Evolutionary conservation across 1,140 invertebrate species (phyloP), one percentile per base, ranked within the genome.

Genomic region (Orius insidiosus): DNA sequence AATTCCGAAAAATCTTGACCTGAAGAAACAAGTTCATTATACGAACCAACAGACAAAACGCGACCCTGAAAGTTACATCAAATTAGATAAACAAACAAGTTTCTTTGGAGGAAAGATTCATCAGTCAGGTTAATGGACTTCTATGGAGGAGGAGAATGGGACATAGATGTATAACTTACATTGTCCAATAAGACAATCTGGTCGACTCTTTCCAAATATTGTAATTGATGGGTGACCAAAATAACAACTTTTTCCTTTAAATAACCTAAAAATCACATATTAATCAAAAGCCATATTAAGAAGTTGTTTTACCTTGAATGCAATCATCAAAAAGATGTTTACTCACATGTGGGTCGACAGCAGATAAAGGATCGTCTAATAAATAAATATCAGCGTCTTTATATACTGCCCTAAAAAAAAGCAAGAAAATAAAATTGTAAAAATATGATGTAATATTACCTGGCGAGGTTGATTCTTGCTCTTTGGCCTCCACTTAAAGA

Each of bases 401-500:
- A 53, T 83, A 83, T 30, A 84, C 69, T 5, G 80, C 76, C 48
- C 83, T 70, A 1, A 82, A 49, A 49, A 31, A 44, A n/a, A n/a
- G n/a, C n/a, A 30, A 47, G 24, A 34, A 40, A n/a, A n/a, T n/a
- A n/a, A n/a, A n/a, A 36, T 36, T 3, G 9, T 36, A 4, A 36
- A 36, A 36, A n/a, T 4, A 36, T 36, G 35, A 10, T 36, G 3
- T 36, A 11, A 9, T 34, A 15, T 10, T 36, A 58, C 65, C 68
- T 72, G 0, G 86, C 86, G 33, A 92, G 64, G 57, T 84, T 89
- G 2, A 95, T 81, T 54, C 89, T 72, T 0, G 89, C 88, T 51
- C 81, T 79, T 63, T 96, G 90, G 32, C 92, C 89, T 46, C 89
- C 90, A 60, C 84, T 89, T 10, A 86, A 64, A 37, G 67, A 66